Evolutionary conservation across 1,140 invertebrate species (phyloP).

Genomic region (Aradophagus sp.): DNA sequence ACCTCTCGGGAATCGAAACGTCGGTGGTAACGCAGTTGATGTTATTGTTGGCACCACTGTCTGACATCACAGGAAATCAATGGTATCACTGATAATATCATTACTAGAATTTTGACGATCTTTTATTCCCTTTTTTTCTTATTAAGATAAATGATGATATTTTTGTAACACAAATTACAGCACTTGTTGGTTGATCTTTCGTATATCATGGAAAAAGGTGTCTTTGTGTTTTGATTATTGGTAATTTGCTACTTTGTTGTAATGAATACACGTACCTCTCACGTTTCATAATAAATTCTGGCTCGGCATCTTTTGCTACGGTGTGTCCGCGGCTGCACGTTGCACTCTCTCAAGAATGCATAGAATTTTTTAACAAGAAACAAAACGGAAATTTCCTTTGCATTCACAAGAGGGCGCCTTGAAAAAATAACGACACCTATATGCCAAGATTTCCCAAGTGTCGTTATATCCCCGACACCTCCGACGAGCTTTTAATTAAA

Average conservation of each 20-base stretch:
- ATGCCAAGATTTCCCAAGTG: slow-evolving; percentile 53
- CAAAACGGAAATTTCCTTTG: slow-evolving; percentile 49
- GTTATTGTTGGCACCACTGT: no score
- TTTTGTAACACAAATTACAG: no score
- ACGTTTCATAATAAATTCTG: slow-evolving; percentile 33
- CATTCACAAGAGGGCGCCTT: slow-evolving; percentile 45
- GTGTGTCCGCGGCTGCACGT: slow-evolving; percentile 29
- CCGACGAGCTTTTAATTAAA: slow-evolving; percentile 48
- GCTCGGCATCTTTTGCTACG: slow-evolving; percentile 24
- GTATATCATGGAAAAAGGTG: slow-evolving; percentile 5
- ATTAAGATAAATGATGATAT: no score
- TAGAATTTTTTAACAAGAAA: slow-evolving; percentile 56
- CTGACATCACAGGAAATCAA: no score
- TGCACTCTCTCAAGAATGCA: slow-evolving; percentile 50
- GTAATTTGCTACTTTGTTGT: slow-evolving; percentile 1
- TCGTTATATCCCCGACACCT: slow-evolving; percentile 32
- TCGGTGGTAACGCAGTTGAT: no score
- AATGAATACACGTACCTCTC: slow-evolving; percentile 13
- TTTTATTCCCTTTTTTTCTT: no score
- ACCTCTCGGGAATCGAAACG: no score
- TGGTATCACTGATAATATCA: no score
- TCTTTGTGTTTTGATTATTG: slow-evolving; percentile 22
- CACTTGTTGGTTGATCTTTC: no score
- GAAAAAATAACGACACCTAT: slow-evolving; percentile 49
- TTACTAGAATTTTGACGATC: no score